Evolutionary conservation across 1,140 invertebrate genomes (phyloP).

Genomic region (Euglossa dilemma): DNA sequence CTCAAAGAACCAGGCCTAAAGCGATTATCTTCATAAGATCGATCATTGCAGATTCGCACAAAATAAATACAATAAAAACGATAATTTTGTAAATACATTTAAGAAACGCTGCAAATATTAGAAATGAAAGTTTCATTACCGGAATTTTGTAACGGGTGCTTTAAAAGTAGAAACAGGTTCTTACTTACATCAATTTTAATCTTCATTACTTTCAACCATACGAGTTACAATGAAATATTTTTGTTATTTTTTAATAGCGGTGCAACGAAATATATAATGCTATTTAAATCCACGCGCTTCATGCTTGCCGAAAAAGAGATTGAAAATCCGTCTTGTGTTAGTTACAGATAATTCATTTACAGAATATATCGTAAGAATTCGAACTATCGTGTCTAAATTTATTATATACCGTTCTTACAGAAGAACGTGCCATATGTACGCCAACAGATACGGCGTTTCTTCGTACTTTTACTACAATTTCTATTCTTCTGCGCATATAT

Average conservation of each 20-base stretch:
- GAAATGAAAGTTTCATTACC: neutral
- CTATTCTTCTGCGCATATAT: neutral
- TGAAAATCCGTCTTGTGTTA: neutral
- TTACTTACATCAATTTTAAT: neutral
- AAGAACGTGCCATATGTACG: slow-evolving; percentile 32
- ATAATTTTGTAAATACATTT: neutral
- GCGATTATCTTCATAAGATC: neutral
- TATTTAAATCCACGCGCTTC: neutral
- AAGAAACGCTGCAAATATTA: neutral
- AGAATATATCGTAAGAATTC: neutral
- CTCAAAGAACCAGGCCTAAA: neutral
- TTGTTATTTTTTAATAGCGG: too few relatives aligned
- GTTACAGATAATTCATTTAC: neutral
- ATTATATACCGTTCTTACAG: neutral
- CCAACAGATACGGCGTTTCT: neutral
- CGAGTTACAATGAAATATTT: neutral
- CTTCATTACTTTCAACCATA: neutral
- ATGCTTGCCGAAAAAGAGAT: neutral
- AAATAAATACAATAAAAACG: neutral
- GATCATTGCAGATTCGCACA: neutral
- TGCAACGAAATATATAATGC: neutral
- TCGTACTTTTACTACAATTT: neutral
- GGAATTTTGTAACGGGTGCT: neutral
- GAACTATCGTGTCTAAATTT: neutral
- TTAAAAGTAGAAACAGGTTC: neutral